phyloP scores from a whole-genome alignment of 1,140 invertebrate genomes.

The Rhyzopertha dominica region DNA sequence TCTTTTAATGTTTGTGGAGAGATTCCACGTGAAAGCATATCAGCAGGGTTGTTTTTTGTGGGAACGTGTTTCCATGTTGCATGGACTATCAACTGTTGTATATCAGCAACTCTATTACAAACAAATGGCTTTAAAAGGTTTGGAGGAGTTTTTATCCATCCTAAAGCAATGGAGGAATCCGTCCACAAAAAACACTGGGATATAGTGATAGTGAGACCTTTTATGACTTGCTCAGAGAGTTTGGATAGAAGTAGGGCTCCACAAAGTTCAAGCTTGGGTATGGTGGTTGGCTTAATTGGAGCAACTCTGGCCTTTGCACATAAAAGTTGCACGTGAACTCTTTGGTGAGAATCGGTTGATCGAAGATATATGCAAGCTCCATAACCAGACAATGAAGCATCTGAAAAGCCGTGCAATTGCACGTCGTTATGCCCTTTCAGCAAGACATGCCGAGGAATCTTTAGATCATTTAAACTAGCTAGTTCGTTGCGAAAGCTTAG shows the following conservation, averaged over 20 bases:
- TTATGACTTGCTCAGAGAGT: slow-evolving; percentile 1
- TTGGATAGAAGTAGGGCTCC: slow-evolving; percentile 15
- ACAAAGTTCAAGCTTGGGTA: slow-evolving; percentile 25
- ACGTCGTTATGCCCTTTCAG: slow-evolving; percentile 2
- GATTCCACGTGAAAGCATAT: slow-evolving; percentile 4
- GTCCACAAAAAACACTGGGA: no score
- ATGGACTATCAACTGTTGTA: background rate
- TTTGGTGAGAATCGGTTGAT: slow-evolving; percentile 5
- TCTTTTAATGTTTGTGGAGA: slow-evolving; percentile 1
- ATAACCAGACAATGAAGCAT: slow-evolving; percentile 15
- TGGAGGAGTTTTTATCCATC: background rate
- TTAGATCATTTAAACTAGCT: background rate
- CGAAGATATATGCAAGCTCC: slow-evolving; percentile 19
- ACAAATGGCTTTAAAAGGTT: background rate
- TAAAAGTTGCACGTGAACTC: slow-evolving; percentile 13
- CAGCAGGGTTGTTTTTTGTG: slow-evolving; percentile 7
- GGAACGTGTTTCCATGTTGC: background rate
- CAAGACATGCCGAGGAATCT: slow-evolving; percentile 4
- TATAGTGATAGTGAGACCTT: slow-evolving; percentile 13
- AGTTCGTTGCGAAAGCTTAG: background rate
- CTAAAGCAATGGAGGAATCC: background rate
- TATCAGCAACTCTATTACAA: background rate
- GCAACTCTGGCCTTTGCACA: slow-evolving; percentile 29
- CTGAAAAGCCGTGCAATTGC: slow-evolving; percentile 15
- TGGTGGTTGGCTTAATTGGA: slow-evolving; percentile 29